phyloP scores from a whole-genome alignment of 2,113 vertebrate genomes.

The Speoplatyrhinus poulsoni region DNA sequence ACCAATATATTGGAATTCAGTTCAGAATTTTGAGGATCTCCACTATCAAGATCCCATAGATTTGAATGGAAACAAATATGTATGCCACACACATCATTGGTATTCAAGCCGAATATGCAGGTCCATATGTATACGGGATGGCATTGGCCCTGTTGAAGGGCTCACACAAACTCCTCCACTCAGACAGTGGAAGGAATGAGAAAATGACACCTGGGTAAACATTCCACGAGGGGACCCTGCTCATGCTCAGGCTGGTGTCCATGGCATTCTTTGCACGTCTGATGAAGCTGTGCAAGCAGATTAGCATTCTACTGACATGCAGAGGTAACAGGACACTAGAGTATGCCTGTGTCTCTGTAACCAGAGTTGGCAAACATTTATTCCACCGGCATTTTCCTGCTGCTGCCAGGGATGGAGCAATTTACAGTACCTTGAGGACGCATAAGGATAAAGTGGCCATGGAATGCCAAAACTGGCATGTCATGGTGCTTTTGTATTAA shows the following conservation, averaged over 20 bases:
- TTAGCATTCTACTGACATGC: slow-evolving; percentile 75
- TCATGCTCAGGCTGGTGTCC: slow-evolving; percentile 62
- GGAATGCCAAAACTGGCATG: slow-evolving; percentile 31
- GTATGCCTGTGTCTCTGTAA: slow-evolving; percentile 61
- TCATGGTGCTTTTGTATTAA: slow-evolving; percentile 23
- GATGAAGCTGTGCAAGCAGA: slow-evolving; percentile 62
- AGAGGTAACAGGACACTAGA: slow-evolving; percentile 61
- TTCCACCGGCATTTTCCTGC: slow-evolving; percentile 53
- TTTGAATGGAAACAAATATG: too few relatives aligned
- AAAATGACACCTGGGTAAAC: slow-evolving; percentile 76
- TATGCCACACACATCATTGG: neutral
- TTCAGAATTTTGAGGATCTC: too few relatives aligned
- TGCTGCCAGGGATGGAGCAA: slow-evolving; percentile 47
- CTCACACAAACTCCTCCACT: slow-evolving; percentile 40
- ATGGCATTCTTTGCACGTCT: slow-evolving; percentile 55
- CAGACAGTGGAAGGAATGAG: slow-evolving; percentile 63
- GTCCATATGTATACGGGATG: neutral
- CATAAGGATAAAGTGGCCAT: slow-evolving; percentile 24
- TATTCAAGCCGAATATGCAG: slow-evolving; percentile 27
- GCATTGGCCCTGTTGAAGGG: slow-evolving; percentile 25
- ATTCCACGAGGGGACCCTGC: slow-evolving; percentile 60
- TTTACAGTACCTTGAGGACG: slow-evolving; percentile 28
- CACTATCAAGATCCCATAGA: too few relatives aligned
- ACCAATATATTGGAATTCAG: too few relatives aligned
- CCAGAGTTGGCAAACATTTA: slow-evolving; percentile 72